Evolutionary conservation across 2,888 invertebrate genomes (phyloP).

Genomic region (Orchestes rusci): DNA sequence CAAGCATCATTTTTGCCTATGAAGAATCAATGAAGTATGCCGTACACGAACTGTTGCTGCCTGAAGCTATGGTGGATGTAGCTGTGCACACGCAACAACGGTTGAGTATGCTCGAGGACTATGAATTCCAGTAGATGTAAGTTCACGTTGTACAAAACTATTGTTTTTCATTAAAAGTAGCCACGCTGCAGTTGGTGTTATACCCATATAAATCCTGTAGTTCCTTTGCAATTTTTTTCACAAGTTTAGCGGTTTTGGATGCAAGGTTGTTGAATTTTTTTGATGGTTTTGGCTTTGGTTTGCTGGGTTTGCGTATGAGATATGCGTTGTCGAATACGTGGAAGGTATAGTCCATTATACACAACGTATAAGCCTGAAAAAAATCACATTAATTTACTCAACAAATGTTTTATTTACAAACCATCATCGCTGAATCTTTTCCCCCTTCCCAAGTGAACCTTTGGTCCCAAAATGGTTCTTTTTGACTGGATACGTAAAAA

Average conservation of each 20-base stretch:
- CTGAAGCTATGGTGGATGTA: constrained; percentile 79
- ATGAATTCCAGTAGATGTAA: constrained; percentile 13
- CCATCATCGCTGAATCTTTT: too few relatives aligned
- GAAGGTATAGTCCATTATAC: constrained; percentile 31
- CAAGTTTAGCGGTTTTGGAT: constrained; percentile 22
- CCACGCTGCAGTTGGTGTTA: constrained; percentile 25
- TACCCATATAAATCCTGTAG: constrained; percentile 27
- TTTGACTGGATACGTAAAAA: constrained; percentile 36
- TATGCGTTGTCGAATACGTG: constrained; percentile 33
- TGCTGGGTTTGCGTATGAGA: constrained; percentile 32
- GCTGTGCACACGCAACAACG: constrained; percentile 72
- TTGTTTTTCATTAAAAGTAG: too few relatives aligned
- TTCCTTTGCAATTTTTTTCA: constrained; percentile 24
- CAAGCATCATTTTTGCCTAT: constrained; percentile 84
- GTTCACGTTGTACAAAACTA: too few relatives aligned
- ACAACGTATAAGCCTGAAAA: constrained; percentile 31
- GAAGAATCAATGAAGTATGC: constrained; percentile 78
- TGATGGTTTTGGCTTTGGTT: constrained; percentile 32
- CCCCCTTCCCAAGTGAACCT: constrained; percentile 37
- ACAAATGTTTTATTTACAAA: neutral
- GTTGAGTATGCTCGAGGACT: constrained; percentile 40
- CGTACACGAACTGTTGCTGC: constrained; percentile 70
- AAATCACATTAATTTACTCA: neutral
- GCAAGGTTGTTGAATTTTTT: constrained; percentile 23
- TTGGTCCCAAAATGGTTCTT: constrained; percentile 37